Base-by-base conservation (phyloP, 37 sponge, comb jelly and placozoan genomes). In the Chondrosia reniformis region DNA sequence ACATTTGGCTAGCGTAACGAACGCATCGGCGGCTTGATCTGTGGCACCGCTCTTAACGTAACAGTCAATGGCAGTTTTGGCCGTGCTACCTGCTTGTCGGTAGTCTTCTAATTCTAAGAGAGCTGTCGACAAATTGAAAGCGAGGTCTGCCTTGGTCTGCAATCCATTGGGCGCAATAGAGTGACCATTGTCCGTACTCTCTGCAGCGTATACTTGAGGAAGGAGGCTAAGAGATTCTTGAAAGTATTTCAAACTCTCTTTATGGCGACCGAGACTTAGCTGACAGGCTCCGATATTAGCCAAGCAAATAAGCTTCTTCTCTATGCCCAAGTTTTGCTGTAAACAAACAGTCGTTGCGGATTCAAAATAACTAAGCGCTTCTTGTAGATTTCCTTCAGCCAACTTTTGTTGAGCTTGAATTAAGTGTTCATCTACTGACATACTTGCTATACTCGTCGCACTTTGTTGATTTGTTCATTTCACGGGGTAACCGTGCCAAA, bases 231-330 rank as follows among this genome's bases (percentile, higher is more conserved):
- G 42, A 13, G 91, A 87, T 71, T 57, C 74, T n/a, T 86, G 61
- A 0, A 91, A 78, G 56, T 55, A 65, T 8, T 21, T 10, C 12
- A 77, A 45, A 19, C 91, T 87, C 64, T 71, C 76, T 54, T 84
- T 27, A 55, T 67, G 63, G 31, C 81, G 46, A 13, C 91, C 79
- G 43, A 80, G 58, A 8, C 87, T 66, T 1, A 86, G 84, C 31
- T 84, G 59, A 33, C 84, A 86, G 7, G 87, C 91, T 8, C 91
- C 91, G 12, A 74, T 74, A 71, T 91, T 91, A 4, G 86, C 67
- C 34, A 83, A 67, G 32, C 91, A 86, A 10, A 87, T 54, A 12
- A 83, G 43, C 55, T 83, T 76, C 32, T 54, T 40, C 12, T 45
- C 33, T 13, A 67, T 28, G 46, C 49, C 65, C 4, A 31, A 65